phyloP scores from a whole-genome alignment of 2,113 vertebrate genomes.

The Sterrhoptilus dennistouni region DNA sequence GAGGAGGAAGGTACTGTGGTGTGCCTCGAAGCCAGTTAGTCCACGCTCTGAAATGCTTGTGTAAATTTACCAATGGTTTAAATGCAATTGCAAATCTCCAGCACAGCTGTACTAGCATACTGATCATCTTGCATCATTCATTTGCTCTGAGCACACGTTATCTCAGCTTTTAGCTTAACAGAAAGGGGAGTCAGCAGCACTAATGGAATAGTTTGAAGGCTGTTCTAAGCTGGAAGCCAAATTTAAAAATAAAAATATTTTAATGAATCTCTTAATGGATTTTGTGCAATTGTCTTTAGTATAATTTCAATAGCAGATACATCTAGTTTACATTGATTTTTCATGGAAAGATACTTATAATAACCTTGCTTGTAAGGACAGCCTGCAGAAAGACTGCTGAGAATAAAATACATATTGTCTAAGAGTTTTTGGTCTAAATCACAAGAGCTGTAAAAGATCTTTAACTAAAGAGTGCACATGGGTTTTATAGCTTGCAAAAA shows the following conservation, averaged over 20 bases:
- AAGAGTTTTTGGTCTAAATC: not conserved
- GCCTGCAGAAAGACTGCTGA: not conserved
- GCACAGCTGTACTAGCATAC: not conserved
- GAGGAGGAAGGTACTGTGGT: not conserved
- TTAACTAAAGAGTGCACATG: not conserved
- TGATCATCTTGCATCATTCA: constrained; percentile 5
- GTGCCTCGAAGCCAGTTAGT: not conserved
- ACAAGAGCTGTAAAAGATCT: not conserved
- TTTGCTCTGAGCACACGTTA: not conserved
- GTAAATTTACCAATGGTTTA: constrained; percentile 21
- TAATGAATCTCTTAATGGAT: not conserved
- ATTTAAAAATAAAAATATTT: not conserved
- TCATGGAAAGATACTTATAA: not conserved
- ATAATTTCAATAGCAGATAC: not conserved
- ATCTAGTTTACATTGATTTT: not conserved
- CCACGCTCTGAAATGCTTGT: not conserved
- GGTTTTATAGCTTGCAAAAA: not conserved
- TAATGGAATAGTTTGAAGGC: constrained; percentile 10
- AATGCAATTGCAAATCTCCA: not conserved
- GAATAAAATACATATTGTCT: not conserved
- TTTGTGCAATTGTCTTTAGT: not conserved
- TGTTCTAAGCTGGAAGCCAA: not conserved
- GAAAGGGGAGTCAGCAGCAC: not conserved
- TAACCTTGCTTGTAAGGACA: not conserved
- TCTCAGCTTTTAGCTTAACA: constrained; percentile 23